Evolutionary conservation across 2,113 vertebrate species (phyloP).

Genomic region (Dromiciops gliroides): DNA sequence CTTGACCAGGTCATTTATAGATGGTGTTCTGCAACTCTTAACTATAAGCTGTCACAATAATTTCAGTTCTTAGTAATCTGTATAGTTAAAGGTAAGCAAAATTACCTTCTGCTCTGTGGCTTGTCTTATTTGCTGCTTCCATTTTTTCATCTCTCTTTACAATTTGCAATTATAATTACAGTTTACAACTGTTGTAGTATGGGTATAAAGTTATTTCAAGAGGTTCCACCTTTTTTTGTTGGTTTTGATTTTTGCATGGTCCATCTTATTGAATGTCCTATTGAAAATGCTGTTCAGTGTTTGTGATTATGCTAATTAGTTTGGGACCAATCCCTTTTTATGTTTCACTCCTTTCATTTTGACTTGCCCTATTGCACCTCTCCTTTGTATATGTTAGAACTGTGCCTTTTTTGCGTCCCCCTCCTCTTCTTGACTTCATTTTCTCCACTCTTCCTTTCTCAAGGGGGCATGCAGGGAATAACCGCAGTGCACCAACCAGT

Average conservation of each 20-base stretch:
- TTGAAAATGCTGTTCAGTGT: background rate
- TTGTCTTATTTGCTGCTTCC: background rate
- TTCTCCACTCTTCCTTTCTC: slow-evolving; percentile 35
- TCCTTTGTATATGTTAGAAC: slow-evolving; percentile 57
- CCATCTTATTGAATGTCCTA: background rate
- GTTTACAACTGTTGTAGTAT: background rate
- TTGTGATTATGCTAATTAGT: background rate
- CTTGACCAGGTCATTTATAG: background rate
- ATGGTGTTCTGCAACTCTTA: background rate
- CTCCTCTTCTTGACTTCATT: background rate
- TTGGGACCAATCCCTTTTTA: background rate
- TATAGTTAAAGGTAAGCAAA: background rate
- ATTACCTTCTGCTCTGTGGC: background rate
- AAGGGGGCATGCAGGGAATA: slow-evolving; percentile 14
- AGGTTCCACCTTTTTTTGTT: background rate
- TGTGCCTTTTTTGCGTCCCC: slow-evolving; percentile 34
- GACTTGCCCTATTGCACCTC: slow-evolving; percentile 1
- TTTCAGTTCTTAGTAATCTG: background rate
- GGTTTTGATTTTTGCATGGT: background rate
- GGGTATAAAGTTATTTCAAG: background rate
- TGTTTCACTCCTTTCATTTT: background rate
- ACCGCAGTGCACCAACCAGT: background rate
- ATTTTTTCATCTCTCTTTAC: background rate
- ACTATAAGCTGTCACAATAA: background rate
- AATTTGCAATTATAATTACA: background rate